Conservation (phyloP, 2,113 vertebrate species). For the Maccullochella peelii region DNA sequence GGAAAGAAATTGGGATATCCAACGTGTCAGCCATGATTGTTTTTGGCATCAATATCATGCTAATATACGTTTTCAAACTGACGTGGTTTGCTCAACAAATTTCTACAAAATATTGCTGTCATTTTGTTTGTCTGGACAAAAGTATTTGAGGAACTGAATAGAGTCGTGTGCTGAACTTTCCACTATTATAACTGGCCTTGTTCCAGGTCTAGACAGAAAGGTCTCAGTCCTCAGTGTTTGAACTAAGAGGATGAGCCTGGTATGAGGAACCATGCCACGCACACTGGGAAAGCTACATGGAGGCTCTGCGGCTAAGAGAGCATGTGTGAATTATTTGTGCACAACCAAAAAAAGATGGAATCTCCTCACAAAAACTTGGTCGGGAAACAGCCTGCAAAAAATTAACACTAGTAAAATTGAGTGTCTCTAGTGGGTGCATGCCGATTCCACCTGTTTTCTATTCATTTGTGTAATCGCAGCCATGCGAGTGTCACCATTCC, state of each 20-base stretch:
- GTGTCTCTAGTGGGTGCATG: constrained; percentile 48
- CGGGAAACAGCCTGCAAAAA: constrained; percentile 55
- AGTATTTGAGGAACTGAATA: constrained; percentile 39
- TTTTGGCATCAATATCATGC: constrained; percentile 66
- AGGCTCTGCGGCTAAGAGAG: constrained; percentile 28
- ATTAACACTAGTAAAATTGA: constrained; percentile 61
- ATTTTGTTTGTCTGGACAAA: constrained; percentile 54
- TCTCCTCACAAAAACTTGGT: constrained; percentile 20
- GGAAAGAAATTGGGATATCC: constrained; percentile 33
- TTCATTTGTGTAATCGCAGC: constrained; percentile 76
- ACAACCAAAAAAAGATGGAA: constrained; percentile 37
- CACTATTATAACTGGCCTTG: constrained; percentile 28
- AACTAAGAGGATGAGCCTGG: constrained; percentile 49
- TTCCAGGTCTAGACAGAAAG: constrained; percentile 34
- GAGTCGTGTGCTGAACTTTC: constrained; percentile 48
- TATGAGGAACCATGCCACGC: constrained; percentile 34
- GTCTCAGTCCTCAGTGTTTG: constrained; percentile 50
- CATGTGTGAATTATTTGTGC: constrained; percentile 36
- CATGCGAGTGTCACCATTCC: constrained; percentile 75
- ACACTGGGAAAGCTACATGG: background rate
- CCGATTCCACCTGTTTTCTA: constrained; percentile 78
- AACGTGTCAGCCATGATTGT: constrained; percentile 56
- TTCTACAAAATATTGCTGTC: constrained; percentile 64
- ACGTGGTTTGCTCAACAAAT: constrained; percentile 72
- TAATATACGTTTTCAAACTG: constrained; percentile 66